Base-by-base conservation (phyloP, 2,113 vertebrate species). In the Neolamprologus brichardi region DNA sequence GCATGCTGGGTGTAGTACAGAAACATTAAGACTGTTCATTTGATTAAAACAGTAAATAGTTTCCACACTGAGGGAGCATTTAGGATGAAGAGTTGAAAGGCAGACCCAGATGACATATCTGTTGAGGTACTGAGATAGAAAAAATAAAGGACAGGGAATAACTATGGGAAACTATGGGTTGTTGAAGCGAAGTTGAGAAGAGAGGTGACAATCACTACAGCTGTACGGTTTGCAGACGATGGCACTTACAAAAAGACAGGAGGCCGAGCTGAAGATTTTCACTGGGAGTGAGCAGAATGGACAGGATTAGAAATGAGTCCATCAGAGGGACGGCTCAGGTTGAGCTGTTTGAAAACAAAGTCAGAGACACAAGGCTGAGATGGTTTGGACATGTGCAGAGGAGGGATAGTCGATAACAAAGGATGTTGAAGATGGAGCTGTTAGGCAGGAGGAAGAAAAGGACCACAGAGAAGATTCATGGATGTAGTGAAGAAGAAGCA, bases 31-130 rank as follows among this genome's bases (percentile, higher is more conserved):
- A 56, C 23, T 56, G 53, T 58, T 58, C 2, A 0, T 56, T 56
- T 28, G 32, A n/a, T n/a, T 67, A 13, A 1, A 14, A 0, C 53
- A 8, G 23, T 14, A 67, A 13, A 62, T 4, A 79, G 39, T 23
- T 56, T 39, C 4, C 91, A 92, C 4, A 94, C 25, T 1, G 88
- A 89, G 53, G 53, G 23, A 56, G 12, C 53, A 28, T 56, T 56
- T 56, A 56, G 53, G 23, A 14, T 0, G 12, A 25, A 56, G 12
- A 56, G 23, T 25, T 23, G 53, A 56, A 28, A 56, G 53, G 23
- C 12, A 56, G 56, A 30, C 25, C 14, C 0, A 60, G 56, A 60
- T 60, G 25, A 60, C 1, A 60, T 58, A 2, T 30, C 56, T 30
- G 56, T n/a, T 17, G 46, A 51, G 46, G 7, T 49, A 49, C 3